phyloP scores from a whole-genome alignment of 2,888 invertebrate species.

The Hypercompe scribonia region DNA sequence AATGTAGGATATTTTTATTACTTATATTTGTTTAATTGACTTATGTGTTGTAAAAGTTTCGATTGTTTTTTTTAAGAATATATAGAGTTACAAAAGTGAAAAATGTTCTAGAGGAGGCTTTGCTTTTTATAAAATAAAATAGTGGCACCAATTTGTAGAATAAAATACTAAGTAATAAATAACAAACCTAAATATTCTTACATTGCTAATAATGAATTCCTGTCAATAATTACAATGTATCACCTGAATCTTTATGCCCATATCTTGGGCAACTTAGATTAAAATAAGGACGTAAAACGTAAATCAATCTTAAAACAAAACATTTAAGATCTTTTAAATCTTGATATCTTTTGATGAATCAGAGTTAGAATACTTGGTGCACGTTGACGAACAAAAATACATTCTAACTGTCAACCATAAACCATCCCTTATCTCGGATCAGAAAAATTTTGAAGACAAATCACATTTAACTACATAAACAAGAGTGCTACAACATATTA shows the following conservation, averaged over 20 bases:
- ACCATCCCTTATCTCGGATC: conserved; percentile 49
- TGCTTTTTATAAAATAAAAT: too few relatives aligned
- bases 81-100: too few relatives aligned
- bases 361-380: conserved; percentile 4
- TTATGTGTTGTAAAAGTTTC: too few relatives aligned
- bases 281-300: background rate
- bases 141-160: too few relatives aligned
- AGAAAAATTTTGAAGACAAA: conserved; percentile 47
- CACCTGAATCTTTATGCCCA: background rate
- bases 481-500: conserved; percentile 72
- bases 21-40: too few relatives aligned
- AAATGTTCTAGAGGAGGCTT: too few relatives aligned
- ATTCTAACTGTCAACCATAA: conserved; percentile 33
- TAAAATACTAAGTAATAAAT: too few relatives aligned
- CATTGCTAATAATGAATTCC: background rate
- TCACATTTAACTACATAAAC: conserved; percentile 55
- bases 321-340: background rate
- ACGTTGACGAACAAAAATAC: conserved; percentile 35
- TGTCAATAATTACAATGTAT: background rate
- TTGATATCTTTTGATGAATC: background rate
- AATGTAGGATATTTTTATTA: too few relatives aligned
- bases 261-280: background rate
- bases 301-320: background rate
- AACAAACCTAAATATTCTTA: background rate
- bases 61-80: too few relatives aligned